Evolutionary conservation across 2,113 vertebrate species (phyloP), one percentile per base, ranked within the genome.

Genomic region (Sebastes fasciatus): DNA sequence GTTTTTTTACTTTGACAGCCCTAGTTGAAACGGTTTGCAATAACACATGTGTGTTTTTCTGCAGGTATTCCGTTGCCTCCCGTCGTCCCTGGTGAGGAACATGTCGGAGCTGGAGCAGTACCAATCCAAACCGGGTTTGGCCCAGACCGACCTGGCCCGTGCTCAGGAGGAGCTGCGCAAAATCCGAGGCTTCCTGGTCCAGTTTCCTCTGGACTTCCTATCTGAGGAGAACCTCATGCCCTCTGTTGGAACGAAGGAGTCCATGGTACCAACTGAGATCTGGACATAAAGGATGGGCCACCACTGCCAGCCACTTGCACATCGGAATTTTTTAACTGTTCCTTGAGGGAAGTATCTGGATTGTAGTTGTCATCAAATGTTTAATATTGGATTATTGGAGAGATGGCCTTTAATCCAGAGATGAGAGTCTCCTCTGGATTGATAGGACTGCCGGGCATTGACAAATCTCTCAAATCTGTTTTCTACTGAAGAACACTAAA

Each of bases 191-290:
- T 99, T 99, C 94, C 93, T 99, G 87, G 97, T 99, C 23, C 98
- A 99, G 87, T 99, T 99, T 83, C 98, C 98, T n/a, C 96, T 99
- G 74, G 96, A 97, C 76, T 99, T 99, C 91, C 94, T 99, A 89
- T 96, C 97, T 60, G 97, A 97, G 88, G 96, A 99, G 74, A 96
- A 96, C 91, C 96, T 99, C 67, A 96, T 99, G 91, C 98, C 98
- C n/a, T 97, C 98, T 0, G 97, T 99, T 0, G 98, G 98, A 78
- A 97, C 97, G 9, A 99, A 99, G 90, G 98, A 99, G 91, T 93
- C 96, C 87, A 99, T 99, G 85, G 98, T 98, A 60, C 98, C 98
- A 4, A 99, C 96, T 79, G 98, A 99, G 89, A 96, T 98, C 84
- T 99, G 98, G 98, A 99, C 98, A 84, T 99, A 96, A 83, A 68